Evolutionary conservation across 1,140 invertebrate genomes (phyloP), one percentile per base, ranked within the genome.

Genomic region (Stenopsyche tienmushanensis): DNA sequence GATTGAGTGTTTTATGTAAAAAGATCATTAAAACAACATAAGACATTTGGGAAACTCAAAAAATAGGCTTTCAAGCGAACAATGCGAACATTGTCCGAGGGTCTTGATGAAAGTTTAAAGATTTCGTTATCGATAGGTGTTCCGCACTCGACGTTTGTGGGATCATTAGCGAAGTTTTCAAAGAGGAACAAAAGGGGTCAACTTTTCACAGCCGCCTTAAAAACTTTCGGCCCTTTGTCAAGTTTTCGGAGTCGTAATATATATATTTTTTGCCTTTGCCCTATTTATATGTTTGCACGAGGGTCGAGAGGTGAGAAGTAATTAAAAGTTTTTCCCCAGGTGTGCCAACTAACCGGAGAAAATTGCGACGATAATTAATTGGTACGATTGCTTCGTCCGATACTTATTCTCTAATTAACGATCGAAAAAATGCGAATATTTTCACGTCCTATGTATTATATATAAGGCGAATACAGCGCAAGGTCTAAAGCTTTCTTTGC

Each of bases 141-240:
- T n/a, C 29, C 29, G 5, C 29, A 34, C 29, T 34, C 13, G 13
- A 34, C 29, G 44, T 5, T 47, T 47, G 44, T 15, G 44, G 18
- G 44, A 47, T 47, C 44, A 47, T 47, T 47, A 47, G 44, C 13
- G 18, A 47, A 47, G 10, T 47, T 47, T 47, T 18, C 10, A 15
- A 20, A 47, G 10, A 5, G 44, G 44, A 47, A 47, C 44, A 47
- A 47, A 47, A 47, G 44, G 44, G 44, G 44, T 47, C 44, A 47
- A 47, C 44, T 47, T 47, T 47, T 47, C 29, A 34, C 29, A 13
- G 29, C 29, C 13, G 29, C 29, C 29, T 34, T 34, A 34, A 34
- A 34, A 34, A 34, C 5, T n/a, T n/a, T n/a, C 5, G 29, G 13
- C 5, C 13, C 29, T 13, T 7, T 13, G 29, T 13, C 29, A 13